Base-by-base conservation (phyloP, 2,888 invertebrate species). In the Callosobruchus maculatus region DNA sequence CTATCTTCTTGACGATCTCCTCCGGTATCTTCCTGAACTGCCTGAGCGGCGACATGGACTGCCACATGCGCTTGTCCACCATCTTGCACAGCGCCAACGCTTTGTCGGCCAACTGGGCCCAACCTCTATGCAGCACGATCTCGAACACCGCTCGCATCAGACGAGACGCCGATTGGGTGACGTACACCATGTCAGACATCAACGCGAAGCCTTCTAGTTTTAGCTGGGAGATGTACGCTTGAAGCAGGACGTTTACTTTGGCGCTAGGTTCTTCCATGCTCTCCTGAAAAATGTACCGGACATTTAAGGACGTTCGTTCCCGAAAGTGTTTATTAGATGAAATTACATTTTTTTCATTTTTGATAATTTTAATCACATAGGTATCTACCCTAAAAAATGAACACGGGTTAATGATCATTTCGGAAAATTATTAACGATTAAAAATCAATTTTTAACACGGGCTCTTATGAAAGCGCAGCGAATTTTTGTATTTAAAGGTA, bases 61-160 rank as follows among this genome's bases (percentile, higher is more conserved):
- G 98, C 99, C 99, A 99, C 98, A 99, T 98, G 49, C 99, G 90
- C 0, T 97, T 92, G 86, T 99, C 98, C 76, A 99, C 97, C 99
- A 99, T 99, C 88, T 99, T 99, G 88, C 98, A 98, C 5, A 99
- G 90, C 0, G 97, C 94, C 21, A 99, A 87, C 0, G 97, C 94
- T 86, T 99, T 99, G 85, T 99, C 98, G 0, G 98, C 97, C 72
- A 99, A 86, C 82, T 98, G 98, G 0, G 99, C 99, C 99, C 99
- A 99, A 20, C 99, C 84, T 73, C 87, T 88, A 71, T 92, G 91
- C 68, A 99, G 86, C 0, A 99, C 99, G 79, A 99, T 99, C 89
- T 99, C 99, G 86, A 94, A 99, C 79, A 99, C 97, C 0, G 99
- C 99, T 77, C 99, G 89, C 90, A 99, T 94, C 70, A 99, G 90